These are phyloP conservation scores for Lordiphosa stackelbergi DNA, from an alignment of 1,140 invertebrate species.

Conservation along the genomic window DNA sequence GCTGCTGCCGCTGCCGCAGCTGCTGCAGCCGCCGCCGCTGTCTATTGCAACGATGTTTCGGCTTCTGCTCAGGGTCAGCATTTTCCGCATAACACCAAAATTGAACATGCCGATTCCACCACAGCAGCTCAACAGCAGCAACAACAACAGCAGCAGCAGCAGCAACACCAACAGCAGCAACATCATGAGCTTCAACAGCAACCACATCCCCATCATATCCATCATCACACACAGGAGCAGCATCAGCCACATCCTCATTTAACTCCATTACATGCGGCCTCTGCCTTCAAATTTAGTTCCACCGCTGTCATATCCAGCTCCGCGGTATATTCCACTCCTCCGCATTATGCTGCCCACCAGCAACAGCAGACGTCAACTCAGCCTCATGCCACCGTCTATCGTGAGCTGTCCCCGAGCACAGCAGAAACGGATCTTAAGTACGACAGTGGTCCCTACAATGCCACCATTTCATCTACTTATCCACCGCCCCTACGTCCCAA, in stretches of 20 bases:
- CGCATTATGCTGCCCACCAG: constrained; percentile 42
- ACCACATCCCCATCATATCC: constrained; percentile 43
- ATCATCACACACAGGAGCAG: constrained; percentile 46
- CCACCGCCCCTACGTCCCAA: constrained; percentile 48
- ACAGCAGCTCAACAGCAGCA: constrained; percentile 52
- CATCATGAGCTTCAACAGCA: constrained; percentile 51
- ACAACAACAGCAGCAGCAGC: constrained; percentile 40
- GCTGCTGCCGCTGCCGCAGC: constrained; percentile 46
- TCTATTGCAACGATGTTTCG: constrained; percentile 62
- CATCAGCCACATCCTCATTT: constrained; percentile 50
- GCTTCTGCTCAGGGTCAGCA: constrained; percentile 57
- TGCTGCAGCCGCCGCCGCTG: constrained; percentile 43
- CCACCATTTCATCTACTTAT: constrained; percentile 69
- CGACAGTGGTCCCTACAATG: constrained; percentile 68
- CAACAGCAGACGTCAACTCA: constrained; percentile 54
- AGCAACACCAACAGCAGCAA: constrained; percentile 36
- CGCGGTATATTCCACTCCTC: constrained; percentile 52
- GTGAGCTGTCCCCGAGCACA: constrained; percentile 46
- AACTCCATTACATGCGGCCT: constrained; percentile 53
- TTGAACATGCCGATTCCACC: constrained; percentile 67
- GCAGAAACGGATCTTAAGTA: constrained; percentile 64
- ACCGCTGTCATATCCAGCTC: constrained; percentile 64
- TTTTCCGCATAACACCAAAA: constrained; percentile 64
- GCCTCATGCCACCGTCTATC: constrained; percentile 42
- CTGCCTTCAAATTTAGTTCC: constrained; percentile 69